A percentile compares a stretch with the other conserved stretches of the same genome.
These are phyloP conservation scores for Dicaeum eximium DNA, from an alignment of 2,113 vertebrate genomes.

Conservation along the genomic window DNA sequence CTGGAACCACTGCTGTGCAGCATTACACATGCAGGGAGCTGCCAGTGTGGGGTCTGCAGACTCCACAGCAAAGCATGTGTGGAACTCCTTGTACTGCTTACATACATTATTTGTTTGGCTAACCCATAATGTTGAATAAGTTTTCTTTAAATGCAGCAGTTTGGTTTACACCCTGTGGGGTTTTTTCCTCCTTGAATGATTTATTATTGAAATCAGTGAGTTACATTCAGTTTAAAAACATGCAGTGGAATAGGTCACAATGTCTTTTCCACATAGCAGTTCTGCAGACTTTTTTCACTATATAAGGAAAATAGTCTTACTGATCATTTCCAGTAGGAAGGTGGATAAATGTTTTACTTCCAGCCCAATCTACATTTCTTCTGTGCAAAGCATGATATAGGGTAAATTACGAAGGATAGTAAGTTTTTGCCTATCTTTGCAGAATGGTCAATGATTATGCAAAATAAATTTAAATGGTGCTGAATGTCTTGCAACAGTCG, in stretches of 20 bases:
- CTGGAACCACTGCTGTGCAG: not conserved
- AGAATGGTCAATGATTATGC: not conserved
- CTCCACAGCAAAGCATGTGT: not conserved
- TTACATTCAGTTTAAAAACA: not conserved
- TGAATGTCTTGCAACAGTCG: not conserved
- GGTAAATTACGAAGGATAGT: not conserved
- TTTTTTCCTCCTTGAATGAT: not conserved
- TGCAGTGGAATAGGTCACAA: not conserved
- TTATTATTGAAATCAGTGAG: not conserved
- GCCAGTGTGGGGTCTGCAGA: not conserved
- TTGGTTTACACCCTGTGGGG: not conserved
- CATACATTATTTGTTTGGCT: not conserved
- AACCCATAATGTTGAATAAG: not conserved
- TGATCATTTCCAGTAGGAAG: not conserved
- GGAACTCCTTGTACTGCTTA: not conserved
- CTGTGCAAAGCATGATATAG: not conserved
- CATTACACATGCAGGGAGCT: not conserved
- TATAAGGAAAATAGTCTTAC: not conserved
- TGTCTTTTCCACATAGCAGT: not conserved
- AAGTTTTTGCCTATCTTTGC: not conserved
- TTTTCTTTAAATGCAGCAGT: not conserved
- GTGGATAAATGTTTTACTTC: not conserved
- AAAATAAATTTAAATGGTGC: not conserved
- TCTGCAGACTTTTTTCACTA: not conserved
- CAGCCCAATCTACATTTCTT: not conserved